Conservation (phyloP, 2,888 invertebrate species). For the Panopea generosa region DNA sequence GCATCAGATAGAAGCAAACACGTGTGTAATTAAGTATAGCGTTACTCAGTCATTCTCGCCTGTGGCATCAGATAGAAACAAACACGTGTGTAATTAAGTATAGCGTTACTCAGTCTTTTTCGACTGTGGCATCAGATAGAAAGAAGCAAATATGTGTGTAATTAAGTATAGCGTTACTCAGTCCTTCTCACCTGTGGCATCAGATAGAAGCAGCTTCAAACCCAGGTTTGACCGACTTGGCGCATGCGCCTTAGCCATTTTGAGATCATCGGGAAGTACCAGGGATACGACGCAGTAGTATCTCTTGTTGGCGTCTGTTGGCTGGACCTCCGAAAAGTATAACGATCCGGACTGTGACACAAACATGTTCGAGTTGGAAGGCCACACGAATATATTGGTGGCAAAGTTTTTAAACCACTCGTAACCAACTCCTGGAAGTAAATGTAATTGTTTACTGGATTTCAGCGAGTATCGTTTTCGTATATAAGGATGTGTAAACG, state of each 20-base stretch:
- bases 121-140: too few relatives aligned
- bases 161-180: too few relatives aligned
- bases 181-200: too few relatives aligned
- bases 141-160: too few relatives aligned
- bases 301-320: slow-evolving; percentile 50
- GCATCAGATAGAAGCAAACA: too few relatives aligned
- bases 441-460: background rate
- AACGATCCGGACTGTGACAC: slow-evolving; percentile 95
- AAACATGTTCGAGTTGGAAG: slow-evolving; percentile 93
- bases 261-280: slow-evolving; percentile 58
- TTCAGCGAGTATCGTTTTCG: background rate
- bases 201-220: slow-evolving; percentile 68
- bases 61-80: too few relatives aligned
- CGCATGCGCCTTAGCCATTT: slow-evolving; percentile 62
- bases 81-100: too few relatives aligned
- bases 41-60: too few relatives aligned
- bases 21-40: too few relatives aligned
- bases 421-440: slow-evolving; percentile 86
- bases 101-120: too few relatives aligned
- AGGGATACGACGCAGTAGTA: slow-evolving; percentile 55
- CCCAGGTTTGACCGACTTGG: slow-evolving; percentile 75
- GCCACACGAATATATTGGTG: slow-evolving; percentile 90
- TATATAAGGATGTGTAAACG: too few relatives aligned
- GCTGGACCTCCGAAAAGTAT: slow-evolving; percentile 58
- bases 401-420: slow-evolving; percentile 91